Evolutionary conservation across 2,797 vertebrate genomes (phyloP), one percentile per base, ranked within the genome.

Genomic region (Microctenopoma lineatum): DNA sequence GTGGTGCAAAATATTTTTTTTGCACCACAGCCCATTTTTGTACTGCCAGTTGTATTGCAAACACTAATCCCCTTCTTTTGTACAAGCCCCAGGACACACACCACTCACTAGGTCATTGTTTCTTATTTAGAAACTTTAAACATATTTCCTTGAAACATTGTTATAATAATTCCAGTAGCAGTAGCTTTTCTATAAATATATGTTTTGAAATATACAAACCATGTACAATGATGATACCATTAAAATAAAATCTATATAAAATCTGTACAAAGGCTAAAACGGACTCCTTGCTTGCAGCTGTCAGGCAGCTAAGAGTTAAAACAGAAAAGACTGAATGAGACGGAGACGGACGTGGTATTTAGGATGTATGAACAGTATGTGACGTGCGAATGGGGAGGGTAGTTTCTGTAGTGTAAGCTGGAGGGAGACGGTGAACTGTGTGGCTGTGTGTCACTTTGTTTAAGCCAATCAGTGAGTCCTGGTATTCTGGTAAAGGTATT

Each of bases 401-500:
- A 47, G 42, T 47, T 70, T 62, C 51, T 61, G 46, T 11, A 52
- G 44, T 7, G 18, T 9, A 52, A 11, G 6, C n/a, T 26, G 10
- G 7, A 4, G 32, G 47, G 15, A 45, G 9, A 5, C 7, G 41
- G 39, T 26, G 66, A 53, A 25, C 16, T 52, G 25, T 41, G 13
- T 62, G 16, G 21, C 25, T 26, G 9, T n/a, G 56, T 54, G 57
- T 54, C 54, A 44, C 7, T 73, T 74, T 74, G 26, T 71, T 60
- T 32, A 32, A 65, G 29, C 39, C 65, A 66, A 64, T 77, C 53
- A 47, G 27, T 47, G 58, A 53, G 55, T 59, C 45, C 45, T 66
- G 64, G 62, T 52, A 32, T 26, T 68, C 48, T 54, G 60, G 51
- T 72, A 41, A 55, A 71, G 51, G 46, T 44, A 72, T 39, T 27